Conservation (phyloP, 2,113 vertebrate species). For the Xyrauchen texanus region DNA sequence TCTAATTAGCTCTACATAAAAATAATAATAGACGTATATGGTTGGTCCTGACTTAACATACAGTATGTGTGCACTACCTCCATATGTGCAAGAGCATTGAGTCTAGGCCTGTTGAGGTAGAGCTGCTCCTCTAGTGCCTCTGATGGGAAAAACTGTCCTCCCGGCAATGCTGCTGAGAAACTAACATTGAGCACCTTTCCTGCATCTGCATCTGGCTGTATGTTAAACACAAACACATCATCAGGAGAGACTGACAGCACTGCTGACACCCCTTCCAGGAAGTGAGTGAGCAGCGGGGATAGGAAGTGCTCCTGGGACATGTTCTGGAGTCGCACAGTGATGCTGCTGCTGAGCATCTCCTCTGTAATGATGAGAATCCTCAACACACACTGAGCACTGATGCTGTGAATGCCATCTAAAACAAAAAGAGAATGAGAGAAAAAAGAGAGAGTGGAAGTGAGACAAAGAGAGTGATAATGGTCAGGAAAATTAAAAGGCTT, state of each 20-base stretch:
- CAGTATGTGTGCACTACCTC: slow-evolving; percentile 67
- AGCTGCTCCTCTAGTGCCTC: slow-evolving; percentile 97
- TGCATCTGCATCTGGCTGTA: slow-evolving; percentile 92
- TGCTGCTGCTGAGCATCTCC: slow-evolving; percentile 94
- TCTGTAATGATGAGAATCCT: slow-evolving; percentile 96
- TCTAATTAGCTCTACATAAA: too few relatives aligned
- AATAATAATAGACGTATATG: too few relatives aligned
- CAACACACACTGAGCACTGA: slow-evolving; percentile 91
- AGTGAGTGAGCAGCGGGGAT: slow-evolving; percentile 86
- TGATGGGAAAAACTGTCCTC: slow-evolving; percentile 89
- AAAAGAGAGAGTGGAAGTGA: neutral
- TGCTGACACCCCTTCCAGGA: slow-evolving; percentile 91
- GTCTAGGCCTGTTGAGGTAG: slow-evolving; percentile 89
- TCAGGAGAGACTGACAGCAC: slow-evolving; percentile 88
- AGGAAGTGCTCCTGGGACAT: slow-evolving; percentile 99
- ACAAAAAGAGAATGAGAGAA: neutral
- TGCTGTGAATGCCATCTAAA: slow-evolving; percentile 90
- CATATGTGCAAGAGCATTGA: slow-evolving; percentile 89
- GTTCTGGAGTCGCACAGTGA: slow-evolving; percentile 95
- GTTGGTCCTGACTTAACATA: too few relatives aligned
- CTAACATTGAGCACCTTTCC: slow-evolving; percentile 90
- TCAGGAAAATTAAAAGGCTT: too few relatives aligned
- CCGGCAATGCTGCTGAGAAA: slow-evolving; percentile 87
- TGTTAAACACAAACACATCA: slow-evolving; percentile 97
- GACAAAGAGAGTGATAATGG: too few relatives aligned